A percentile compares a stretch with the other conserved stretches of the same genome.
Evolutionary conservation across 2,113 vertebrate genomes (phyloP).

Genomic region (Psilopsiagon aurifrons): DNA sequence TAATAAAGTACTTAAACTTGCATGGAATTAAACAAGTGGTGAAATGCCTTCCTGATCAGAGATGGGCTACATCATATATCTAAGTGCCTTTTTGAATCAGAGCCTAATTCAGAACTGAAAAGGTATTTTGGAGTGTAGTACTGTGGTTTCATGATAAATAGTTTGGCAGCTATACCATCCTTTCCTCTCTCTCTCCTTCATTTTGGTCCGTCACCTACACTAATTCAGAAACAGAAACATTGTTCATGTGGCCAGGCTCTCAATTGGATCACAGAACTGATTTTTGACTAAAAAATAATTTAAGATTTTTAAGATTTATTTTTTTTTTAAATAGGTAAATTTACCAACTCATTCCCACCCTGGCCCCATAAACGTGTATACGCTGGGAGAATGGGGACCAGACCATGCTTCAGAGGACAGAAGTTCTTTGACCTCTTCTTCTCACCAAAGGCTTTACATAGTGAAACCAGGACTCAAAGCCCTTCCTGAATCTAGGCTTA

Average conservation of each 20-base stretch:
- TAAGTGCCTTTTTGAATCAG: conserved; percentile 49
- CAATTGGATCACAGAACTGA: background rate
- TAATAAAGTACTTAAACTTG: conserved; percentile 9
- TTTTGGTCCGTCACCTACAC: background rate
- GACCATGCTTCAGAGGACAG: background rate
- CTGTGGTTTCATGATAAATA: background rate
- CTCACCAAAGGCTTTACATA: background rate
- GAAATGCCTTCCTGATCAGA: conserved; percentile 26
- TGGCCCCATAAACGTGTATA: background rate
- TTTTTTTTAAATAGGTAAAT: background rate
- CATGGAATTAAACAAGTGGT: conserved; percentile 41
- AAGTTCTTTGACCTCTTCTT: background rate
- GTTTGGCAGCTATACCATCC: background rate
- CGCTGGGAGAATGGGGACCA: background rate
- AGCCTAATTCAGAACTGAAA: conserved; percentile 22
- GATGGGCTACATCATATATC: conserved; percentile 1
- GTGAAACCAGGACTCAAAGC: background rate
- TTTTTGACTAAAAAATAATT: background rate
- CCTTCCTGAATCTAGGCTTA: background rate
- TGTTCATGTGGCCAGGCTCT: background rate
- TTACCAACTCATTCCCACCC: background rate
- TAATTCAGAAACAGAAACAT: background rate
- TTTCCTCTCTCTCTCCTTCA: background rate
- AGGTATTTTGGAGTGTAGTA: background rate
- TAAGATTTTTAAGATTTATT: background rate